These are phyloP conservation scores for Hydrozoanthus tunicans DNA, from an alignment of 64 coral and sea anemone species.

Conservation along the genomic window DNA sequence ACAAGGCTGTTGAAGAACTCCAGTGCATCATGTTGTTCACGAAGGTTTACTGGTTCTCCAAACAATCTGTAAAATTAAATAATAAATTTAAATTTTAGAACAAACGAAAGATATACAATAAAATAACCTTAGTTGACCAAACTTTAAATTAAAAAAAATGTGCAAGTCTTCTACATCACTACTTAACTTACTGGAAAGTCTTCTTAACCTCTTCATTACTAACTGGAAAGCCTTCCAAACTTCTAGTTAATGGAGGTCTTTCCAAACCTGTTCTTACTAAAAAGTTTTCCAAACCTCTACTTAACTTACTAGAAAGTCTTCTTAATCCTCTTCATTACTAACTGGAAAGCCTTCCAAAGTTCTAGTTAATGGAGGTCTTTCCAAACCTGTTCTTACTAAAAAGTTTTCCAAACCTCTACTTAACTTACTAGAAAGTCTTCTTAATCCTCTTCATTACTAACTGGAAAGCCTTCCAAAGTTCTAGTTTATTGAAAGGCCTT, in stretches of 20 bases:
- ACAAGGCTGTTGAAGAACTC: conserved; percentile 99
- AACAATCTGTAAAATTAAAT: conserved; percentile 57
- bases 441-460: too few species aligned
- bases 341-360: too few species aligned
- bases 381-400: neutral
- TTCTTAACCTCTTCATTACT: too few species aligned
- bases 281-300: neutral
- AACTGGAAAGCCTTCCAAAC: too few species aligned
- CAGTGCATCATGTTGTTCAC: conserved; percentile 96
- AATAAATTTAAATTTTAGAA: neutral
- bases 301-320: conserved; percentile 68
- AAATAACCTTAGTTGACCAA: neutral
- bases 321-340: too few species aligned
- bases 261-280: neutral
- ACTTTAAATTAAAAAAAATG: too few species aligned
- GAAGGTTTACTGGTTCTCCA: conserved; percentile 96
- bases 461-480: too few species aligned
- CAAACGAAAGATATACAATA: neutral
- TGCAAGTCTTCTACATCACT: too few species aligned
- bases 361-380: too few species aligned
- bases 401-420: neutral
- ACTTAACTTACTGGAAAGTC: too few species aligned
- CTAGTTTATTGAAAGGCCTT: too few species aligned
- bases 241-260: too few species aligned
- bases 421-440: conserved; percentile 68